Base-by-base conservation (phyloP, 1,140 invertebrate genomes). In the Hyles vespertilio region DNA sequence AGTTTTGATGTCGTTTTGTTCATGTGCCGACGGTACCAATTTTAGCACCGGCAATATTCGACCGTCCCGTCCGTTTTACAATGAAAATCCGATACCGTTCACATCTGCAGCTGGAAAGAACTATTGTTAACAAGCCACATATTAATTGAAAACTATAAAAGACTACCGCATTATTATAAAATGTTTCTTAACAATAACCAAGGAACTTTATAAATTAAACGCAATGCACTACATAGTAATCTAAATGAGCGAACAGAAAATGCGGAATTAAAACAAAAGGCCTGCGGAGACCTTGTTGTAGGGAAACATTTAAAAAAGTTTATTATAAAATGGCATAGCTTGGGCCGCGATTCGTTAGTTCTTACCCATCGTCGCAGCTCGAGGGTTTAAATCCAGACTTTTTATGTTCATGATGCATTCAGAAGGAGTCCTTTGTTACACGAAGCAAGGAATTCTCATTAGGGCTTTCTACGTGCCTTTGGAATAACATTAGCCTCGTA, bases 391-490 rank as follows among this genome's bases (percentile, higher is more conserved):
- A 78, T 75, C 70, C 73, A 77, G 74, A 74, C 80, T 79, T 86
- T 80, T 81, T 81, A 68, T 76, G 70, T 73, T 73, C 72, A 72
- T 70, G 74, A 74, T 75, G 75, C 74, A 83, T 84, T 81, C 77
- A 82, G 67, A 65, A 72, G 67, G 62, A 74, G 63, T 68, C 70
- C 70, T 84, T 87, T 87, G 79, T 82, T 85, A 70, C 46, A 56
- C 54, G 65, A 65, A 73, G 75, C 70, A 80, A 82, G 75, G 72
- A 78, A 75, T 78, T 81, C 81, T 85, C 81, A 81, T 85, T 84
- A 84, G 81, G 78, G 77, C 81, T 75, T 81, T 81, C 75, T 68
- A 66, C 66, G 65, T 79, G 69, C 69, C 71, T 84, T 84, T 79
- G 72, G 76, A 81, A 80, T 81, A 71, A 78, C 72, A 80, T 84